Base-by-base conservation (phyloP, 2,888 invertebrate genomes). In the Melanotus villosus region DNA sequence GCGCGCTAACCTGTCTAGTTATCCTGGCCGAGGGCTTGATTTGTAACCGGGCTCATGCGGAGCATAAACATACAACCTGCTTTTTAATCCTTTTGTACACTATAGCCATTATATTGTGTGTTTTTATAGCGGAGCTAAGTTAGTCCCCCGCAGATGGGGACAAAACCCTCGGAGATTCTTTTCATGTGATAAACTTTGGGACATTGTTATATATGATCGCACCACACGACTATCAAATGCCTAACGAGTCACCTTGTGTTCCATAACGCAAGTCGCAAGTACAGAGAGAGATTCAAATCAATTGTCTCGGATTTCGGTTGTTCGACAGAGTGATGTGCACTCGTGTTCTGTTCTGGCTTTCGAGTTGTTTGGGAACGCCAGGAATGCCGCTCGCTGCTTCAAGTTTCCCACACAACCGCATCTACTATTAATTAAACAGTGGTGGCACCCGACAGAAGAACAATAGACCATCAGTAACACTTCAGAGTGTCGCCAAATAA, bases 21-120 rank as follows among this genome's bases (percentile, higher is more conserved):
- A 78, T 76, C 75, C 76, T 73, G 72, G 72, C 65, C 73, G 59
- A 70, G 63, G 57, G 74, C 70, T 75, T 76, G 76, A 78, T 78
- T 77, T 77, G 77, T 78, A 74, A 74, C 76, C 72, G 72, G 70
- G 71, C 74, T 72, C 72, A 73, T 72, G 67, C 76, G 70, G 65
- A 36, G 64, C 67, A 70, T 59, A 70, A 56, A 73, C 69, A 73
- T 66, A 69, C 66, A 63, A 47, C 56, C 57, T 52, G 70, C 73
- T 74, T 73, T 76, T 77, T 78, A 73, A 73, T 73, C 72, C 70
- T 72, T 75, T 75, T 74, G 63, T 74, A 32, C 65, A 26, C 7
- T 21, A 50, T 50, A 26, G 41, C 65, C 45, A 58, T 59, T 59
- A 65, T 65, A 52, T 59, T 52, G 52, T 47, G 57, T 41, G 59